phyloP scores from a whole-genome alignment of 2,797 vertebrate genomes.

The Acrocephalus scirpaceus region DNA sequence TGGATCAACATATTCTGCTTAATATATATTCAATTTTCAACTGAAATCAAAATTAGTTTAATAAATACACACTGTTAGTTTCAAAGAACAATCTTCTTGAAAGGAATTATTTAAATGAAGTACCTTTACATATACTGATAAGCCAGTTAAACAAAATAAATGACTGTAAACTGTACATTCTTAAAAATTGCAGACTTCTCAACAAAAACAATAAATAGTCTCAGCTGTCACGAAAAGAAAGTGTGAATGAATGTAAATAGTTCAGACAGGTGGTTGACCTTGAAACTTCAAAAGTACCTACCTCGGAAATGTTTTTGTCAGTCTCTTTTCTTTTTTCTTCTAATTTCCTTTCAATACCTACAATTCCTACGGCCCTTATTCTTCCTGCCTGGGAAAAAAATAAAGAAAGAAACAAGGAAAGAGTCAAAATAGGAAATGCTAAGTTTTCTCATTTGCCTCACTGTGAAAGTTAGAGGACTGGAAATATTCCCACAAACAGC shows the following conservation, averaged over 20 bases:
- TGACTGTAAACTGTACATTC: neutral
- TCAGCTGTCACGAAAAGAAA: neutral
- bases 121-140: neutral
- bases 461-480: neutral
- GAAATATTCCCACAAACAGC: conserved; percentile 2
- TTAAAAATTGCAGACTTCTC: neutral
- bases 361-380: conserved; percentile 95
- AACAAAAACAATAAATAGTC: neutral
- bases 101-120: neutral
- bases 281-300: conserved; percentile 66
- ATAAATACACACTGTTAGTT: neutral
- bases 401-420: neutral
- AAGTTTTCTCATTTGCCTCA: conserved; percentile 17
- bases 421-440: conserved; percentile 57
- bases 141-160: neutral
- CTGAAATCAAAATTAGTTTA: neutral
- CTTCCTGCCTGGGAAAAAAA: conserved; percentile 85
- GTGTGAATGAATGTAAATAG: neutral
- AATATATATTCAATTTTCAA: neutral
- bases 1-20: neutral
- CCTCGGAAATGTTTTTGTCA: conserved; percentile 99
- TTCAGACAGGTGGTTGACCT: neutral
- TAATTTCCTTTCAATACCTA: conserved; percentile 97
- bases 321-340: conserved; percentile 98
- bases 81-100: neutral